Evolutionary conservation across 1,140 invertebrate species (phyloP).

Genomic region (Papilio machaon): DNA sequence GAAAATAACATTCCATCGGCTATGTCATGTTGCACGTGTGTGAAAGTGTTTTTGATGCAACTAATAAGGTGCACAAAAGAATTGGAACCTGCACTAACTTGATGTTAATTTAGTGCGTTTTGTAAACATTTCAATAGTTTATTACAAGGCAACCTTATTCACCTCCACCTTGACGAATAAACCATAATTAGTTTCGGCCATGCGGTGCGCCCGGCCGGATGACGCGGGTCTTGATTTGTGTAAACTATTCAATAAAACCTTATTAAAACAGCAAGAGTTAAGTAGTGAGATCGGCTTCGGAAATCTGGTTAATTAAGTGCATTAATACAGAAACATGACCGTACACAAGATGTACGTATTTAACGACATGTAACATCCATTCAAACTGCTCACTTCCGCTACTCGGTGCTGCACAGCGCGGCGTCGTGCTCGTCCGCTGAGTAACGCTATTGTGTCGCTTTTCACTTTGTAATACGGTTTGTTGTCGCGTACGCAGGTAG

Average conservation of each 20-base stretch:
- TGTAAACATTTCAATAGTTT: not conserved
- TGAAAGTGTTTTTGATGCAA: not conserved
- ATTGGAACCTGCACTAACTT: not conserved
- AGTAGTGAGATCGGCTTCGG: not conserved
- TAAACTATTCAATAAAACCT: slow-evolving; percentile 9
- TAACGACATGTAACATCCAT: slow-evolving; percentile 33
- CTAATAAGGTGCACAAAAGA: not conserved
- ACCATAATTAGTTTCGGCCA: not conserved
- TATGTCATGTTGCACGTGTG: not conserved
- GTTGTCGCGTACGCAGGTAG: not conserved
- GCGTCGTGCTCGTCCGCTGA: not conserved
- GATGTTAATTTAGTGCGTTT: not conserved
- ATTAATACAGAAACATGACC: slow-evolving; percentile 20
- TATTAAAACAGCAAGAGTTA: not conserved
- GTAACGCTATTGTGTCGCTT: slow-evolving; percentile 1
- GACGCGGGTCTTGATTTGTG: not conserved
- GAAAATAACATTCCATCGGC: not conserved
- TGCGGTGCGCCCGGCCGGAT: not conserved
- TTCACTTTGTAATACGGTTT: not conserved
- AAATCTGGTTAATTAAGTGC: slow-evolving; percentile 19
- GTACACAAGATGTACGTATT: slow-evolving; percentile 29
- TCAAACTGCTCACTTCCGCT: slow-evolving; percentile 29
- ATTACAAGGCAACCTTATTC: not conserved
- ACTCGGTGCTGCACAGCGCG: not conserved
- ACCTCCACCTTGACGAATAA: slow-evolving; percentile 16